Evolutionary conservation across 2,888 invertebrate species (phyloP), one percentile per base, ranked within the genome.

Genomic region (Heliconius sara): DNA sequence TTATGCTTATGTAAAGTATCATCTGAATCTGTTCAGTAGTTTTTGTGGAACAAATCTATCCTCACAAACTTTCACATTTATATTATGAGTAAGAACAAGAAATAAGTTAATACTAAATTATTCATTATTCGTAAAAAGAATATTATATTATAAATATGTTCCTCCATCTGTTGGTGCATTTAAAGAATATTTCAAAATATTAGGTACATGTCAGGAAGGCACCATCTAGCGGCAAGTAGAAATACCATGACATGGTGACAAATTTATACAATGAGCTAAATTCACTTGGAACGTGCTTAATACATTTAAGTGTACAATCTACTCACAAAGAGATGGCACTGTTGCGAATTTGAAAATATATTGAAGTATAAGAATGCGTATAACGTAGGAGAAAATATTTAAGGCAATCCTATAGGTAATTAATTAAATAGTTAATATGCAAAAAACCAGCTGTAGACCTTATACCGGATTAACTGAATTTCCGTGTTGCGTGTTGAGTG

Each of bases 151-250:
- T 63, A 25, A 63, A 63, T 39, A 39, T 39, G 22, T 67, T 1
- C 13, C 10, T 68, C 57, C 60, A 74, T 65, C 25, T 75, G 1
- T 27, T 10, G 39, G 19, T 34, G 16, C n/a, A 10, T 74, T 60
- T 63, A 13, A 25, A 74, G 0, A 39, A 25, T 1, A n/a, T 47
- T 47, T n/a, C 47, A n/a, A n/a, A 16, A 16, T 16, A 22, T 63
- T 73, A 34, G 22, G n/a, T 25, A 25, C 25, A 57, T 22, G 60
- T n/a, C 1, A 3, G 3, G 10, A n/a, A 57, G 13, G 57, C 72
- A 85, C 86, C 88, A 88, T 85, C 87, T 91, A 85, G 81, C 76
- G 84, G 25, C 68, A 84, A 84, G 85, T 88, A 86, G 88, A 60
- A 34, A 52, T 65, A 73, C 4, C 12, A 76, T 4, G 27, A 27